These are phyloP conservation scores for Cistogaster globosa DNA, from an alignment of 2,888 invertebrate genomes.

Conservation along the genomic window DNA sequence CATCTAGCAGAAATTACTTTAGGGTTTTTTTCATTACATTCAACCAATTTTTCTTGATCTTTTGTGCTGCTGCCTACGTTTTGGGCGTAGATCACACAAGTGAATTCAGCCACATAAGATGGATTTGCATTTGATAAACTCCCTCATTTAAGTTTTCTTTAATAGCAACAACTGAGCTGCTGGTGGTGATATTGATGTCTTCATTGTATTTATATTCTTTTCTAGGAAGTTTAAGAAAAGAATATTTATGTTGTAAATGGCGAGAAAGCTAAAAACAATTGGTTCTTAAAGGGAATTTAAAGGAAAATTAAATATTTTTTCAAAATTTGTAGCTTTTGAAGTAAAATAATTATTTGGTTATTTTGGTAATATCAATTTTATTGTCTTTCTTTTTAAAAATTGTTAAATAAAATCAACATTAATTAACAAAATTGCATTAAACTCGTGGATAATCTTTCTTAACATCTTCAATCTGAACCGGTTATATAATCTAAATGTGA, in stretches of 20 bases:
- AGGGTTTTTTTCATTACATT: conserved; percentile 13
- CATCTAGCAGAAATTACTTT: conserved; percentile 34
- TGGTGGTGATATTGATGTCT: conserved; percentile 50
- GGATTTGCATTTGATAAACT: conserved; percentile 50
- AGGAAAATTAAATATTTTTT: neutral
- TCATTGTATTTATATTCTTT: conserved; percentile 30
- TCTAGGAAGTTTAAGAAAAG: conserved; percentile 39
- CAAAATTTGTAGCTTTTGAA: neutral
- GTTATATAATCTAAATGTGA: too few species aligned
- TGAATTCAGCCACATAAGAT: conserved; percentile 48
- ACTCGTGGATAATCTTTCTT: too few species aligned
- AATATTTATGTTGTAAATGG: conserved; percentile 47
- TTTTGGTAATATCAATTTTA: too few species aligned
- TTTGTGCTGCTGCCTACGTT: neutral
- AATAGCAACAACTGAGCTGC: conserved; percentile 7
- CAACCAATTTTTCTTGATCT: conserved; percentile 25
- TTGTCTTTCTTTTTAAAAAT: too few species aligned
- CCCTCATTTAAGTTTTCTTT: conserved; percentile 30
- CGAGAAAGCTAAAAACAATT: conserved; percentile 4
- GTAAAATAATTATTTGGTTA: neutral
- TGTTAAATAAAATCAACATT: too few species aligned
- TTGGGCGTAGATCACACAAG: conserved; percentile 62
- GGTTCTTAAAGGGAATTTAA: conserved; percentile 8
- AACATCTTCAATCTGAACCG: too few species aligned
- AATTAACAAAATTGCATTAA: too few species aligned